Conservation (phyloP, 2,113 vertebrate genomes). For the Lepisosteus osseus region DNA sequence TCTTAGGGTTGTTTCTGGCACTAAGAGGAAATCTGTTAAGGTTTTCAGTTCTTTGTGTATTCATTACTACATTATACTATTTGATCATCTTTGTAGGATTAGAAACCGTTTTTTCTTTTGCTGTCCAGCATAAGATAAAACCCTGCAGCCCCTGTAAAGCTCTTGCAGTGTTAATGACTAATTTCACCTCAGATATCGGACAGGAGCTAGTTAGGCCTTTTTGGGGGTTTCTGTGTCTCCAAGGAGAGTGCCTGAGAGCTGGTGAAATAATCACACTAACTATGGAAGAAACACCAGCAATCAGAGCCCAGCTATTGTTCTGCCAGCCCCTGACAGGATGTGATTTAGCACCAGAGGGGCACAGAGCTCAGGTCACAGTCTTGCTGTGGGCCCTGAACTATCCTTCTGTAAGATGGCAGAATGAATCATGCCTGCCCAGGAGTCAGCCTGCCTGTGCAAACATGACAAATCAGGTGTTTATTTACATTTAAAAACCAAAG, state of each 20-base stretch:
- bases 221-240: slow-evolving; percentile 35
- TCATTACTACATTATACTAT: too few species aligned
- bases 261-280: slow-evolving; percentile 55
- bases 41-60: too few species aligned
- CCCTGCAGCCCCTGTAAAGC: too few species aligned
- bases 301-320: slow-evolving; percentile 70
- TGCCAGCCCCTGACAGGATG: slow-evolving; percentile 65
- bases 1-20: too few species aligned
- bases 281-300: slow-evolving; percentile 63
- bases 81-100: too few species aligned
- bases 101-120: too few species aligned
- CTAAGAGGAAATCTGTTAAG: too few species aligned
- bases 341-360: slow-evolving; percentile 73
- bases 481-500: slow-evolving; percentile 64
- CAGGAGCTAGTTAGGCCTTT: slow-evolving; percentile 23
- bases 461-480: slow-evolving; percentile 76
- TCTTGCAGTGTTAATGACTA: too few species aligned
- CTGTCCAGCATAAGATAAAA: too few species aligned
- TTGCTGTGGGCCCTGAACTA: slow-evolving; percentile 62
- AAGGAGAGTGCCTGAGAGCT: slow-evolving; percentile 44
- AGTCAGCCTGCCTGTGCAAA: slow-evolving; percentile 48
- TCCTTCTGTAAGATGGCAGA: slow-evolving; percentile 58
- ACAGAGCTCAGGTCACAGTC: slow-evolving; percentile 58
- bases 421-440: slow-evolving; percentile 54
- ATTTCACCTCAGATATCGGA: not conserved